Percentiles rank a stretch among this genome's conserved stretches.
phyloP scores from a whole-genome alignment of 2,113 vertebrate species.

The Pelecanus crispus region DNA sequence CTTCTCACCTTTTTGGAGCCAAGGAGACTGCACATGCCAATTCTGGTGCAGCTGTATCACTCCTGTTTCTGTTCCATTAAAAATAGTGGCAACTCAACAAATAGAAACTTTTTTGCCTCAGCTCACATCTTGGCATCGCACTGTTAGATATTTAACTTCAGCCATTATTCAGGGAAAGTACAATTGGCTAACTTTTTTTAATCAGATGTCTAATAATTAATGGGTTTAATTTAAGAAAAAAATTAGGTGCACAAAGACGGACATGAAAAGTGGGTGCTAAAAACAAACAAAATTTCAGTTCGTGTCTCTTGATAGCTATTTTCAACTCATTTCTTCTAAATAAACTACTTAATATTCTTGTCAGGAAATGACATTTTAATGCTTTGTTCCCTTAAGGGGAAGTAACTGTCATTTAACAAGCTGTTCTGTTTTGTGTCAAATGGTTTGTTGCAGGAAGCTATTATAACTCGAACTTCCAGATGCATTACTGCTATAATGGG shows the following conservation, averaged over 20 bases:
- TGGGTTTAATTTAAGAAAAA: conserved; percentile 62
- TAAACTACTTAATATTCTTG: conserved; percentile 69
- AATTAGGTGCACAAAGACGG: conserved; percentile 71
- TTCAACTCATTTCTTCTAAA: conserved; percentile 72
- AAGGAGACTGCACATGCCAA: conserved; percentile 73
- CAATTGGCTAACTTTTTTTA: conserved; percentile 73
- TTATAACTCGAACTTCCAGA: conserved; percentile 73
- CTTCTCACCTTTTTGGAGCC: conserved; percentile 72
- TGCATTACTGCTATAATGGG: conserved; percentile 72
- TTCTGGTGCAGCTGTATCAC: conserved; percentile 71
- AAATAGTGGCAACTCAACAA: conserved; percentile 66
- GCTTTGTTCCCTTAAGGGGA: conserved; percentile 69
- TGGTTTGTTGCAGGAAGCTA: conserved; percentile 78
- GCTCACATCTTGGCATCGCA: conserved; percentile 83
- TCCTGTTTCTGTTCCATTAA: conserved; percentile 75
- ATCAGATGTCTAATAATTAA: conserved; percentile 61
- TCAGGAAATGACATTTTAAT: conserved; percentile 67
- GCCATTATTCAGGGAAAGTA: conserved; percentile 83
- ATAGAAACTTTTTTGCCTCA: conserved; percentile 77
- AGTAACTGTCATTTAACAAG: conserved; percentile 67
- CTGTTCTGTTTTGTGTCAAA: conserved; percentile 68
- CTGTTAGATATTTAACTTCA: conserved; percentile 82
- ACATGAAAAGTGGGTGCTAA: conserved; percentile 80
- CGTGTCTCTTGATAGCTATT: conserved; percentile 73
- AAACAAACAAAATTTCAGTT: conserved; percentile 68